Evolutionary conservation across 2,797 vertebrate genomes (phyloP).

Genomic region (Spheniscus humboldti): DNA sequence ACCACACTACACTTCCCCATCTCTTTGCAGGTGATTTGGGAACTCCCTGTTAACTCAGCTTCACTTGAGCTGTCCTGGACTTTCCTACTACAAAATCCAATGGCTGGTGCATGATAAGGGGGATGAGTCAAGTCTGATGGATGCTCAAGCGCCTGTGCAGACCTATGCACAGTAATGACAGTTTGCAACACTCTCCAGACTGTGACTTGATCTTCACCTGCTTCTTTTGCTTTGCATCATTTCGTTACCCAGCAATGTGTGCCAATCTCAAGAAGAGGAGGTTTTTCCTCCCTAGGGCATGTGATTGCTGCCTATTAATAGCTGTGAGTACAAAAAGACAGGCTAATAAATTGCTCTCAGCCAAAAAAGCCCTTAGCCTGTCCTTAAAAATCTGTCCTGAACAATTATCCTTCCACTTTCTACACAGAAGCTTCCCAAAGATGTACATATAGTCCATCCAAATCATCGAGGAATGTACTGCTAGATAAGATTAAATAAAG

Average conservation of each 20-base stretch:
- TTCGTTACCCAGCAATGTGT: not conserved
- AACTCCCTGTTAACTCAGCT: not conserved
- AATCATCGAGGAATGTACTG: not conserved
- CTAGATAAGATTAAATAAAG: not conserved
- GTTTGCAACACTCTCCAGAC: not conserved
- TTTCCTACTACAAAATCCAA: not conserved
- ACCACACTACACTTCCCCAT: not conserved
- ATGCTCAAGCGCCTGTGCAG: fast-evolving
- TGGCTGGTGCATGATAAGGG: not conserved
- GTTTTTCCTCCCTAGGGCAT: not conserved
- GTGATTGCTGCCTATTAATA: not conserved
- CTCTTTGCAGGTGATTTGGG: not conserved
- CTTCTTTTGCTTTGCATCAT: not conserved
- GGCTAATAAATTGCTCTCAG: not conserved
- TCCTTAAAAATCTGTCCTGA: not conserved
- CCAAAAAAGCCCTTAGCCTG: not conserved
- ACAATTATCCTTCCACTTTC: not conserved
- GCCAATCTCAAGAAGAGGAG: not conserved
- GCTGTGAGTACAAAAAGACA: not conserved
- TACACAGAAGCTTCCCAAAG: not conserved
- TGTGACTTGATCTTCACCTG: not conserved
- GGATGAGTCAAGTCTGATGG: not conserved
- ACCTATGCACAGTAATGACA: not conserved
- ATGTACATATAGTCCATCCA: not conserved
- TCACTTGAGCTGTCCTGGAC: not conserved